A percentile compares a stretch with the other conserved stretches of the same genome.
Evolutionary conservation across 2,888 invertebrate species (phyloP).

Genomic region (Spisula subtruncata): DNA sequence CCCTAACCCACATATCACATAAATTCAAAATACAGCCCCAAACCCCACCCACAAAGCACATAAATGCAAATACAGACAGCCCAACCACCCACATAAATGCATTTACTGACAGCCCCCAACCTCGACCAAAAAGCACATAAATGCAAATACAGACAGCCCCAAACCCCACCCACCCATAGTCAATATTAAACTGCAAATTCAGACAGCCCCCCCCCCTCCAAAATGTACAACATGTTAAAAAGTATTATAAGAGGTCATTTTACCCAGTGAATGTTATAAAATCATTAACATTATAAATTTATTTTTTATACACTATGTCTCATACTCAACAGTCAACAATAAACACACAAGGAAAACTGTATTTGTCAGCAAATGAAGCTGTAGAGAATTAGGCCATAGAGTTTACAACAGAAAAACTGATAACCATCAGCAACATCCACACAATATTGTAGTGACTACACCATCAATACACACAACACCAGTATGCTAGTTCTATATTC

Average conservation of each 20-base stretch:
- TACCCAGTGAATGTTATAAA: neutral
- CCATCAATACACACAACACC: constrained; percentile 27
- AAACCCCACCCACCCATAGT: too few species aligned
- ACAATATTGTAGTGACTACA: constrained; percentile 29
- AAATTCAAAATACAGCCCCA: too few species aligned
- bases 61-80: too few species aligned
- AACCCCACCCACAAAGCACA: too few species aligned
- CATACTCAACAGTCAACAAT: neutral
- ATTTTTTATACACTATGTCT: neutral
- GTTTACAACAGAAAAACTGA: constrained; percentile 22
- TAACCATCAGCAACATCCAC: constrained; percentile 21
- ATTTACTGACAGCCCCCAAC: too few species aligned
- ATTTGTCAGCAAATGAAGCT: constrained; percentile 14
- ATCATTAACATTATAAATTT: neutral
- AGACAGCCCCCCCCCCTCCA: too few species aligned
- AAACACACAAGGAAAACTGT: neutral
- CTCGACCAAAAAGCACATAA: too few species aligned
- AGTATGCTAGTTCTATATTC: constrained; percentile 67
- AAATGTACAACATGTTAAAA: too few species aligned
- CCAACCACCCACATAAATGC: too few species aligned
- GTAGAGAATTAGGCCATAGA: constrained; percentile 25
- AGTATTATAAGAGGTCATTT: neutral
- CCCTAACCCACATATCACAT: too few species aligned
- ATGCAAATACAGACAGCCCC: too few species aligned
- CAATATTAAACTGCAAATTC: too few species aligned